Conservation (phyloP, 92 coral and sea anemone species). For the Hydrozoanthus gracilis region DNA sequence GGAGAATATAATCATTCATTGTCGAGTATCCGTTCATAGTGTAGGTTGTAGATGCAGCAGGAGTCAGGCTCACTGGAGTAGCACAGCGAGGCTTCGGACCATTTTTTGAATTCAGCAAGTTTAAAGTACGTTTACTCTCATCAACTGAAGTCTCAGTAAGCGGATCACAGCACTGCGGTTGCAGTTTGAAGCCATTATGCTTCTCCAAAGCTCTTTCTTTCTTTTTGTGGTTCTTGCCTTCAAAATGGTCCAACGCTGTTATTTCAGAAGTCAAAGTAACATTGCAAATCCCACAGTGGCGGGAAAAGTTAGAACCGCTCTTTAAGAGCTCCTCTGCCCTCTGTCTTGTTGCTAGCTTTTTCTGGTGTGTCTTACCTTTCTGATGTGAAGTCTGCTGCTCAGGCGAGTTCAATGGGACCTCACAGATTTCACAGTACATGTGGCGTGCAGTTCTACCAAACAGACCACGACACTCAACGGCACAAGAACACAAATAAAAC, state of each 20-base stretch:
- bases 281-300: constrained; percentile 62
- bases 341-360: constrained; percentile 51
- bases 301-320: constrained; percentile 55
- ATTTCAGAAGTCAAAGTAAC: constrained; percentile 64
- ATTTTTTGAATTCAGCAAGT: constrained; percentile 38
- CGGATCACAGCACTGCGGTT: background rate
- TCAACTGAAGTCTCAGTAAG: background rate
- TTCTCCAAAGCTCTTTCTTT: constrained; percentile 55
- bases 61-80: constrained; percentile 14
- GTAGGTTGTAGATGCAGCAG: background rate
- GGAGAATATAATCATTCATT: constrained; percentile 21
- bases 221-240: constrained; percentile 66
- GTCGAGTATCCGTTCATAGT: constrained; percentile 32
- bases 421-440: constrained; percentile 66
- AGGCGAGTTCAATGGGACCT: constrained; percentile 58
- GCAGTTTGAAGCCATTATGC: constrained; percentile 34
- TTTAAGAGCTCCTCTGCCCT: constrained; percentile 55
- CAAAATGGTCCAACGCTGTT: constrained; percentile 66
- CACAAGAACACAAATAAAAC: background rate
- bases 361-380: constrained; percentile 62
- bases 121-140: constrained; percentile 36
- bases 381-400: constrained; percentile 61
- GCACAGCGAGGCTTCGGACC: constrained; percentile 28
- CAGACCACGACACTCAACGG: background rate
- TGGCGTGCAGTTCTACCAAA: background rate